Conservation (phyloP, 2,113 vertebrate species). For the Lasiurus borealis region DNA sequence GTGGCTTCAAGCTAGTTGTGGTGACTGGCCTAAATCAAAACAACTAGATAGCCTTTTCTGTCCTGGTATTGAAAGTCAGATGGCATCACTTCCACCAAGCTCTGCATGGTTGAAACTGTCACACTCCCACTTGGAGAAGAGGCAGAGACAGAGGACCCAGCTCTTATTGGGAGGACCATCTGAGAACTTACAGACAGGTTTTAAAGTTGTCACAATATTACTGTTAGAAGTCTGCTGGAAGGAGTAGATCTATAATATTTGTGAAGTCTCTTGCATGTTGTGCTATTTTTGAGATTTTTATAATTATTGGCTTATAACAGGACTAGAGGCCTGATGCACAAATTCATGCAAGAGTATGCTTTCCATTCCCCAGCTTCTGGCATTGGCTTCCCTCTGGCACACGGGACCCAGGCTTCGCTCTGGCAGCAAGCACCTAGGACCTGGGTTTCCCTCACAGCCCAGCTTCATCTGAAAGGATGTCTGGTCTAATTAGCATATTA, state of each 20-base stretch:
- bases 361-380: no score
- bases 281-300: conserved; percentile 3
- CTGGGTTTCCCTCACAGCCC: no score
- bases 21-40: neutral
- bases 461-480: no score
- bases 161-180: neutral
- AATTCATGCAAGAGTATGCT: no score
- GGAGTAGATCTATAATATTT: neutral
- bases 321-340: no score
- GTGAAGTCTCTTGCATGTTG: neutral
- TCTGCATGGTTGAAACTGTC: neutral
- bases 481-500: no score
- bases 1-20: neutral
- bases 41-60: neutral
- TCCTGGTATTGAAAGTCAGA: neutral
- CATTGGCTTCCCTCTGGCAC: no score
- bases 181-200: neutral
- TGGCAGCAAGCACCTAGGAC: no score
- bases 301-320: neutral
- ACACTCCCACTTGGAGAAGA: neutral
- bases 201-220: neutral
- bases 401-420: no score
- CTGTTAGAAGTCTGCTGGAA: neutral
- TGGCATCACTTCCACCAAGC: neutral
- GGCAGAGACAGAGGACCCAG: neutral